phyloP scores from a whole-genome alignment of 1,140 invertebrate species.

The Hormaphis cornu region DNA sequence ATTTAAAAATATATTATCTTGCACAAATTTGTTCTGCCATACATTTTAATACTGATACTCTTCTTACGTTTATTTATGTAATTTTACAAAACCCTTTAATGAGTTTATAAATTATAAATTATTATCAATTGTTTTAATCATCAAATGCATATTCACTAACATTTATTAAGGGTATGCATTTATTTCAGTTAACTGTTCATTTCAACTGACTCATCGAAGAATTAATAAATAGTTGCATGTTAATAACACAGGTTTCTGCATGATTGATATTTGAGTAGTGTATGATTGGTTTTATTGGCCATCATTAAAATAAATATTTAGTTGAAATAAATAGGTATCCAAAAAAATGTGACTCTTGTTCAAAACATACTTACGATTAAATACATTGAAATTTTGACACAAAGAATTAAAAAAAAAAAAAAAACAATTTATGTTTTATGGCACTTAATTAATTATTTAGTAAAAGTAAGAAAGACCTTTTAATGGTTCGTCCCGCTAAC shows the following conservation, averaged over 20 bases:
- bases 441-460: neutral
- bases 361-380: neutral
- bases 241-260: no score
- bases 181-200: no score
- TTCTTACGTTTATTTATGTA: neutral
- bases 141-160: no score
- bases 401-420: slow-evolving; percentile 3
- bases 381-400: neutral
- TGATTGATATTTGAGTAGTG: no score
- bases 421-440: neutral
- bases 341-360: neutral
- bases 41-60: slow-evolving; percentile 23
- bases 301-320: no score
- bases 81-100: neutral
- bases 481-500: neutral
- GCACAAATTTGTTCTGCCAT: slow-evolving; percentile 17
- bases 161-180: no score
- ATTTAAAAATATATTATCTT: slow-evolving; percentile 28
- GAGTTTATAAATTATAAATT: neutral
- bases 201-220: no score
- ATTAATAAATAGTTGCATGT: no score
- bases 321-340: no score
- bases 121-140: neutral
- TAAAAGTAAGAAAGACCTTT: neutral
- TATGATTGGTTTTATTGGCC: no score